A percentile compares a stretch with the other conserved stretches of the same genome.
Evolutionary conservation across 2,797 vertebrate genomes (phyloP).

Genomic region (Cheracebus regulus): DNA sequence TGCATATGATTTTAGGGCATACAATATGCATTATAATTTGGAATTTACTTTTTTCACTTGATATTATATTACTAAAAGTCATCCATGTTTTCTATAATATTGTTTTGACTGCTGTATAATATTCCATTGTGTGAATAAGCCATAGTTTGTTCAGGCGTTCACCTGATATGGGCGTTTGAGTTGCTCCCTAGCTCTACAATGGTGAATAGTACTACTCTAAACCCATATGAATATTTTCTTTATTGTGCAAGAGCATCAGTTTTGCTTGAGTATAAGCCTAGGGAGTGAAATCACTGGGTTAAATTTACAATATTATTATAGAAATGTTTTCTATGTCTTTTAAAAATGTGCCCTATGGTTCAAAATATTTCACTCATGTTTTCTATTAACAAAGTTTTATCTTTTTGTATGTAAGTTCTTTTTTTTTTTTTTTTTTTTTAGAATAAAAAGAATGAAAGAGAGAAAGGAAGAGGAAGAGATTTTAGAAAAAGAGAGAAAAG

Average conservation of each 20-base stretch:
- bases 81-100: neutral
- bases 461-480: too few relatives aligned
- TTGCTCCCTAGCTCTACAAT: neutral
- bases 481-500: too few relatives aligned
- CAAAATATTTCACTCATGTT: neutral
- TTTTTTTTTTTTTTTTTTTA: too few relatives aligned
- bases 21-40: neutral
- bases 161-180: neutral
- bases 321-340: neutral
- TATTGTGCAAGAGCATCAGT: neutral
- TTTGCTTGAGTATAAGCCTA: neutral
- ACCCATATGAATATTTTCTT: neutral
- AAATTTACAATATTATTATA: neutral
- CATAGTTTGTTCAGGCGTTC: neutral
- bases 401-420: neutral
- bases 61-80: neutral
- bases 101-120: neutral
- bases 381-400: neutral
- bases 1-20: neutral
- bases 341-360: neutral
- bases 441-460: too few relatives aligned
- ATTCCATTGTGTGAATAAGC: neutral
- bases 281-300: neutral
- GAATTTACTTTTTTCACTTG: neutral
- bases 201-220: neutral